Evolutionary conservation across 92 coral and sea anemone genomes (phyloP), one percentile per base, ranked within the genome.

Genomic region (Virgularia gustaviana): DNA sequence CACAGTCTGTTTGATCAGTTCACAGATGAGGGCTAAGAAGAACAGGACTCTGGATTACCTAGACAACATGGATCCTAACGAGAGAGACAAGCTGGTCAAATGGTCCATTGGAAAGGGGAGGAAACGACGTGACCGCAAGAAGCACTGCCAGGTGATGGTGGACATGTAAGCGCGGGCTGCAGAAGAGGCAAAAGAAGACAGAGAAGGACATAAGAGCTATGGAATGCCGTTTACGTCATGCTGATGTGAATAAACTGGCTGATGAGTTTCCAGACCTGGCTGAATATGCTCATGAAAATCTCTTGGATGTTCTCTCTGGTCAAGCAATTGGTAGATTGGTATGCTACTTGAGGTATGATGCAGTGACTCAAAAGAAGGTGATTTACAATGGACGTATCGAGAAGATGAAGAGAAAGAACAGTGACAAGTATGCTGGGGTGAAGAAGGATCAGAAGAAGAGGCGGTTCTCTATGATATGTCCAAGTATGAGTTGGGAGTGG

Each of bases 11-110:
- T 70, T 44, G 27, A 30, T 70, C 32, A 44, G 41, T 13, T 7
- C 41, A 11, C 44, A 49, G 27, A 49, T 70, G 75, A 28, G 75
- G 38, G 75, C 75, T 15, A 70, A 49, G 60, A 70, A 70, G 39
- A 70, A 70, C 30, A 70, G 43, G 23, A 47, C 75, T 3, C 41
- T 70, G 23, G 54, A 70, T 10, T 70, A 70, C 32, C 36, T 70
- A 23, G 75, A 70, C 27, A 35, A 41, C 8, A 44, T 70, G 59
- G 37, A 23, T 15, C 57, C 44, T 16, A 41, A 70, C 31, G 49
- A 38, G 25, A 45, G 72, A 39, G 36, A 65, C 11, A 27, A n/a
- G 72, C 30, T 65, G 63, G 55, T 70, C 19, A 43, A 43, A 57
- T 44, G 36, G 59, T 54, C 52, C 4, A 15, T 70, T n/a, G 39